These are phyloP conservation scores for Steromphala cineraria DNA, from an alignment of 2,888 invertebrate species.

Conservation along the genomic window DNA sequence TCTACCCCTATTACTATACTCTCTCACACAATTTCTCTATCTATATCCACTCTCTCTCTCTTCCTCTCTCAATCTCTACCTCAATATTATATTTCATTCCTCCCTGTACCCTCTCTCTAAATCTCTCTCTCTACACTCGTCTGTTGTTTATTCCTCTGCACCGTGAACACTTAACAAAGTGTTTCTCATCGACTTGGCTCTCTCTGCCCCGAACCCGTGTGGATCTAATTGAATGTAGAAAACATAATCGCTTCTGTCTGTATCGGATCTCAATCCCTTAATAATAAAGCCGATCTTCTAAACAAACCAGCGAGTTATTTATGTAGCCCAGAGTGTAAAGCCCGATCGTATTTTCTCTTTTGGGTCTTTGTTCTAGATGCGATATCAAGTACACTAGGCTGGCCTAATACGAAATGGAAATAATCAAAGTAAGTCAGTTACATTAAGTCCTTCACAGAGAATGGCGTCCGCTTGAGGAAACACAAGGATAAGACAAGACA, in stretches of 20 bases:
- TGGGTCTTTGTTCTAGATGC: neutral
- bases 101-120: neutral
- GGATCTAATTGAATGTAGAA: neutral
- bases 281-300: conserved; percentile 1
- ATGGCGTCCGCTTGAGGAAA: too few relatives aligned
- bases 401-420: neutral
- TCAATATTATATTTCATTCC: neutral
- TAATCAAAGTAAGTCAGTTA: neutral
- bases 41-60: neutral
- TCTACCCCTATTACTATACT: too few relatives aligned
- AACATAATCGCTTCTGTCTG: neutral
- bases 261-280: neutral
- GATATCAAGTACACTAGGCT: neutral
- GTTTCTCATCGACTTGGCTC: too few relatives aligned
- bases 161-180: neutral
- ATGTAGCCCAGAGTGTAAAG: neutral
- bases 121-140: neutral
- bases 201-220: neutral
- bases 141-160: neutral
- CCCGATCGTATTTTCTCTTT: neutral
- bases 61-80: neutral
- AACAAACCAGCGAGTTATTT: conserved; percentile 1
- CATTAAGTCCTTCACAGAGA: neutral
- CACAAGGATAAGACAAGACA: too few relatives aligned
- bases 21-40: too few relatives aligned